Evolutionary conservation across 2,113 vertebrate genomes (phyloP).

Genomic region (Apteryx owenii): DNA sequence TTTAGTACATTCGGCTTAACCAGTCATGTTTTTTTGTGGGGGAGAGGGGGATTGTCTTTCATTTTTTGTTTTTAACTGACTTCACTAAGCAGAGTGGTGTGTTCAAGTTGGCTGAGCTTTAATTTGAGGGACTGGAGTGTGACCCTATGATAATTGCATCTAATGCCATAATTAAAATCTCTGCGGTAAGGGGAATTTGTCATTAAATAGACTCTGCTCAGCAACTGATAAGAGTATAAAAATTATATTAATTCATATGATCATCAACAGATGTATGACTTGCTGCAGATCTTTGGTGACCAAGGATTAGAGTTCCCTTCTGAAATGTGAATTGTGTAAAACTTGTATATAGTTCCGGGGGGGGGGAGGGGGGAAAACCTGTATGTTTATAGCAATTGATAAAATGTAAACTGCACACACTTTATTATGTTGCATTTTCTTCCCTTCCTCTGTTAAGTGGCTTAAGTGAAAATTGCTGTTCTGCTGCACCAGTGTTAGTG

Average conservation of each 20-base stretch:
- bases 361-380: background rate
- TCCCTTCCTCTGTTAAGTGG: background rate
- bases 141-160: background rate
- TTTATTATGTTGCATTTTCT: background rate
- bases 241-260: background rate
- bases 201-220: background rate
- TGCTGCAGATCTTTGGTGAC: background rate
- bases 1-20: background rate
- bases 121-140: background rate
- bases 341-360: background rate
- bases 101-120: background rate
- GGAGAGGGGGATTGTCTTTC: background rate
- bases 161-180: background rate
- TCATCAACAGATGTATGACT: background rate
- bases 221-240: background rate
- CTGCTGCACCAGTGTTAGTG: background rate
- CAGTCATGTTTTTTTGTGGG: background rate
- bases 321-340: background rate
- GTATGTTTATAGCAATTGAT: background rate
- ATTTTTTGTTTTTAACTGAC: background rate
- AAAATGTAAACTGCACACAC: background rate
- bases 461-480: background rate
- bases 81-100: background rate
- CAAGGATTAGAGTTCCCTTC: background rate
- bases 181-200: background rate